Base-by-base conservation (phyloP, 2,888 invertebrate genomes). In the Patella ulyssiponensis region DNA sequence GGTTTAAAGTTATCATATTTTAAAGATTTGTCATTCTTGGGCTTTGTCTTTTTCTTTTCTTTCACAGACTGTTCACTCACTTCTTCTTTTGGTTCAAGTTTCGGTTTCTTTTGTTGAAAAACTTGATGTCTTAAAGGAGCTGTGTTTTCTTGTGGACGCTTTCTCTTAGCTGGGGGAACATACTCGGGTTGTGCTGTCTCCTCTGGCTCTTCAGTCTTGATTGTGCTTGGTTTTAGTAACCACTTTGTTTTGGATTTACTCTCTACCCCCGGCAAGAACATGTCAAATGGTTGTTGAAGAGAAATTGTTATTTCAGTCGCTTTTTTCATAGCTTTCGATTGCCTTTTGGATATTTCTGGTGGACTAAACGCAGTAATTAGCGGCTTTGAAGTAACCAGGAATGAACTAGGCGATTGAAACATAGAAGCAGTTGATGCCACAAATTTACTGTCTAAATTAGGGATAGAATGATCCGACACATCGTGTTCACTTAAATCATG, bases 1-100 rank as follows among this genome's bases (percentile, higher is more conserved):
- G 64, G 64, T 64, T 64, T 64, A 64, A 64, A 64, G 23, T 64
- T 64, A 64, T 64, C 64, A 64, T 20, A 23, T 23, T 23, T 23
- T 23, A 23, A 23, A 12, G 64, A 15, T 23, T 64, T 64, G 23
- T 64, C 64, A 23, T 64, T 64, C 23, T 64, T 3, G 20, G 44
- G 44, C 44, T 44, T 44, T 44, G 44, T 44, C 44, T 7, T 44
- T 44, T 44, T 44, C 44, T 44, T 44, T 44, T 44, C 44, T 44
- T 44, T 44, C 44, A 44, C 44, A 44, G 44, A 44, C 44, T 44
- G 44, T 44, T 44, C 44, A 44, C 44, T 44, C 0, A 44, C 44
- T 44, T 44, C 44, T 44, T 44, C 44, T 44, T 44, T 44, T 1
- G 44, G 44, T 44, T 44, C 64, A 23, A 64, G 20, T 64, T 64